Base-by-base conservation (phyloP, 2,797 vertebrate genomes). In the Propithecus deckenii region DNA sequence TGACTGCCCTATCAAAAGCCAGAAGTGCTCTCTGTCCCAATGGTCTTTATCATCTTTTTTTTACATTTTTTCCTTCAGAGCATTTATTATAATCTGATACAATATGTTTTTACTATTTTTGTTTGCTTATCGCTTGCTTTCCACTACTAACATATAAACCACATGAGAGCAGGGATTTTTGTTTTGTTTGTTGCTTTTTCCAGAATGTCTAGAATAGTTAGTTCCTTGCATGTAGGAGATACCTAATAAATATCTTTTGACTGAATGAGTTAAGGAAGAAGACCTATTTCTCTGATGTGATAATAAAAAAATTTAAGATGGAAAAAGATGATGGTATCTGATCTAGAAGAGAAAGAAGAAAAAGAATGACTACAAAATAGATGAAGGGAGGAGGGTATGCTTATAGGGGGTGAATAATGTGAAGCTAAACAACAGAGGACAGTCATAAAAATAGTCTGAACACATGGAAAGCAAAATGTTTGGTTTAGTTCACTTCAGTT, bases 251-350 rank as follows among this genome's bases (percentile, higher is more conserved):
- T 43, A 86, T 28, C 63, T 46, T 14, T n/a, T 89, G 72, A 93
- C 22, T 72, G 75, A 94, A 80, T 57, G 23, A 76, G 32, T 30
- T 67, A 97, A 88, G 35, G 28, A 88, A 96, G 57, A 90, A 43
- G 28, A 71, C 1, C 48, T 69, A 57, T 63, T 81, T 35, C 61
- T 74, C 5, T 86, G 91, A 67, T 2, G 52, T 20, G 23, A 81
- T 48, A n/a, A 84, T 59, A 17, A 84, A 80, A 94, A 50, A 69
- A 38, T 86, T 79, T 63, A 83, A 59, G 22, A 38, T 38, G 18
- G 52, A 75, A 83, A 97, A 91, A 91, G 35, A 71, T 25, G 30
- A 67, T 89, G 20, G 13, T 23, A 38, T 20, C 22, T 78, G 48
- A 55, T 25, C 11, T 81, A 93, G 81, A 79, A 67, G 14, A 83